Percentiles rank a stretch among this genome's conserved stretches.
Conservation (phyloP, 2,797 vertebrate genomes). For the Dallia pectoralis region DNA sequence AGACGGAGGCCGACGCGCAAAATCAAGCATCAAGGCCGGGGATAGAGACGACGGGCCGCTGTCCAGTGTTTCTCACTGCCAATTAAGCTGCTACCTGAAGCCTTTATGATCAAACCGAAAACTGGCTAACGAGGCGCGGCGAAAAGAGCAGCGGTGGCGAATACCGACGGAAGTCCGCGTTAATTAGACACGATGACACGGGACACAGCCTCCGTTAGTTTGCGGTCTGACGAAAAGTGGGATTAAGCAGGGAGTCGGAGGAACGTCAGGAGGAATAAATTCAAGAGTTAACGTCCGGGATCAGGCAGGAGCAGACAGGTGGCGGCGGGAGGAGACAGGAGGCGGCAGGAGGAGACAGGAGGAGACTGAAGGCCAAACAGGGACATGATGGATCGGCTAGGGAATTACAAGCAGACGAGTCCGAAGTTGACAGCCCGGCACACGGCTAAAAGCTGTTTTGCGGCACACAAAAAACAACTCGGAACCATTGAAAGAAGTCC, state of each 20-base stretch:
- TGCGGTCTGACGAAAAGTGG: conserved; percentile 31
- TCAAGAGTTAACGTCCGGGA: conserved; percentile 8
- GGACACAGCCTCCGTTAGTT: conserved; percentile 29
- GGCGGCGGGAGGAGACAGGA: conserved; percentile 30
- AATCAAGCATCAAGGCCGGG: neutral
- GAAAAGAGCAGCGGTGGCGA: conserved; percentile 3
- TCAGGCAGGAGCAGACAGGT: conserved; percentile 28
- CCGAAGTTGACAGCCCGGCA: neutral
- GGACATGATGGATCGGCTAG: conserved; percentile 27
- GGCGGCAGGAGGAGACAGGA: conserved; percentile 21
- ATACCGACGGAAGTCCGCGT: conserved; percentile 19
- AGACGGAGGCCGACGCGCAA: neutral
- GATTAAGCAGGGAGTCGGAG: conserved; percentile 26
- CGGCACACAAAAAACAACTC: conserved; percentile 26
- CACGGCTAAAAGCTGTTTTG: conserved; percentile 13
- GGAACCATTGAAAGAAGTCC: neutral
- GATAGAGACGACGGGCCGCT: neutral
- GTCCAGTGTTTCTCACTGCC: neutral
- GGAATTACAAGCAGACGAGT: conserved; percentile 34
- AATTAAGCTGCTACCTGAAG: neutral
- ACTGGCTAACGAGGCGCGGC: conserved; percentile 1
- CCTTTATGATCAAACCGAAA: neutral
- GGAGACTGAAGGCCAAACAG: conserved; percentile 24
- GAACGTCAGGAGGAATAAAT: conserved; percentile 20
- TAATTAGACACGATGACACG: conserved; percentile 19